Evolutionary conservation across 2,113 vertebrate species (phyloP).

Genomic region (Myotis lucifugus): DNA sequence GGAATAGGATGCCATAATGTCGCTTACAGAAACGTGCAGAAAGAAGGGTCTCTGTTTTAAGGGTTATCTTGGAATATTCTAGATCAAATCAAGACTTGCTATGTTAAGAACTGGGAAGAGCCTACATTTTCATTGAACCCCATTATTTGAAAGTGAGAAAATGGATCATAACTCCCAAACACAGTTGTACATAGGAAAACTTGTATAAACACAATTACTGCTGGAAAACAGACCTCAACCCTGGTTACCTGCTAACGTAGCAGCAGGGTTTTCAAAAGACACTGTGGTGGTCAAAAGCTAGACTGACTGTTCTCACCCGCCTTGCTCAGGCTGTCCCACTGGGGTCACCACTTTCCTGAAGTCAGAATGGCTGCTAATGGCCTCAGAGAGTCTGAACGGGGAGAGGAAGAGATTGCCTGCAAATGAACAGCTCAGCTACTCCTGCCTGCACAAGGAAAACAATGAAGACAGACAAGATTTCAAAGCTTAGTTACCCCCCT

Average conservation of each 20-base stretch:
- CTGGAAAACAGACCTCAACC: not conserved
- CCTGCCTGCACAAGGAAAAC: not conserved
- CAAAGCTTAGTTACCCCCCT: not conserved
- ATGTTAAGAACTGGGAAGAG: not conserved
- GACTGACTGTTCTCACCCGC: accelerated
- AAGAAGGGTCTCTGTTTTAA: not conserved
- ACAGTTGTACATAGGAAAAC: not conserved
- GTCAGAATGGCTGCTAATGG: not conserved
- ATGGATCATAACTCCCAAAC: not conserved
- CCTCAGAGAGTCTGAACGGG: not conserved
- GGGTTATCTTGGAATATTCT: not conserved
- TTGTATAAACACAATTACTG: not conserved
- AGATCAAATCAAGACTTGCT: not conserved
- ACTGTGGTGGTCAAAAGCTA: not conserved
- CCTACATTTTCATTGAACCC: not conserved
- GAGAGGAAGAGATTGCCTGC: no score
- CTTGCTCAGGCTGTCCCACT: not conserved
- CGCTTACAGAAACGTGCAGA: not conserved
- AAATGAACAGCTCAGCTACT: not conserved
- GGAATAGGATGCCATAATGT: not conserved
- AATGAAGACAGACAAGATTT: not conserved
- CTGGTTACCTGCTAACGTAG: not conserved
- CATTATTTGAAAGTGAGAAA: not conserved
- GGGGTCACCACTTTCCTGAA: not conserved
- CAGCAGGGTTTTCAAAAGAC: accelerated